Percentiles rank a stretch among this genome's conserved stretches.
These are phyloP conservation scores for Luehdorfia chinensis DNA, from an alignment of 1,140 invertebrate genomes.

Conservation along the genomic window DNA sequence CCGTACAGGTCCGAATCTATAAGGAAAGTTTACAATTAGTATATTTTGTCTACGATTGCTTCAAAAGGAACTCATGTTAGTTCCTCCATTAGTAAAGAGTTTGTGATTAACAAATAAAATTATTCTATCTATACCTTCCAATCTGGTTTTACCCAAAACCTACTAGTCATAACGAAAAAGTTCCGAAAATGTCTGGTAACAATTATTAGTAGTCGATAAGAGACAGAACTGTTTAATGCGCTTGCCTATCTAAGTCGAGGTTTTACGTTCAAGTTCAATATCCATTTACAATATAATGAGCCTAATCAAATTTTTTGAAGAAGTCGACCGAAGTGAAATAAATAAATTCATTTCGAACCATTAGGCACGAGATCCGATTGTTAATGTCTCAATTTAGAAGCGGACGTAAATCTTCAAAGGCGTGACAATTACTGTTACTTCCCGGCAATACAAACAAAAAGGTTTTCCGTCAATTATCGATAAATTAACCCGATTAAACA, in stretches of 20 bases:
- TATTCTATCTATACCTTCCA: no score
- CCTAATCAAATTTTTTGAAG: conserved; percentile 55
- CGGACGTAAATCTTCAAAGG: conserved; percentile 76
- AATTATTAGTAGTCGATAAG: conserved; percentile 10
- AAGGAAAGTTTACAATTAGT: neutral
- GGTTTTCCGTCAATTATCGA: conserved; percentile 77
- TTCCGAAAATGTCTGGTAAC: neutral
- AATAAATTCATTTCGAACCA: conserved; percentile 76
- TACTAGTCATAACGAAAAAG: no score
- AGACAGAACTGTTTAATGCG: conserved; percentile 12
- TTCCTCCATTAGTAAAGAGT: no score
- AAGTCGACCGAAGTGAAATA: conserved; percentile 65
- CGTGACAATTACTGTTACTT: conserved; percentile 77
- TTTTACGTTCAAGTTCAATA: conserved; percentile 31
- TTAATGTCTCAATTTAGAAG: conserved; percentile 77
- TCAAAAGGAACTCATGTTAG: no score
- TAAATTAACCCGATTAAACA: conserved; percentile 77
- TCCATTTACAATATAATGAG: conserved; percentile 36
- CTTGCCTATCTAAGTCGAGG: conserved; percentile 8
- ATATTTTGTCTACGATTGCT: neutral
- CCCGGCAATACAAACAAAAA: conserved; percentile 76
- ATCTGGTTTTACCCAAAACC: no score
- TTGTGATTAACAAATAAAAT: no score
- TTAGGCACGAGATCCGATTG: conserved; percentile 75
- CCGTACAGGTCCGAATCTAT: conserved; percentile 2